These are phyloP conservation scores for Brevimyrus niger DNA, from an alignment of 2,113 vertebrate genomes.

Conservation along the genomic window DNA sequence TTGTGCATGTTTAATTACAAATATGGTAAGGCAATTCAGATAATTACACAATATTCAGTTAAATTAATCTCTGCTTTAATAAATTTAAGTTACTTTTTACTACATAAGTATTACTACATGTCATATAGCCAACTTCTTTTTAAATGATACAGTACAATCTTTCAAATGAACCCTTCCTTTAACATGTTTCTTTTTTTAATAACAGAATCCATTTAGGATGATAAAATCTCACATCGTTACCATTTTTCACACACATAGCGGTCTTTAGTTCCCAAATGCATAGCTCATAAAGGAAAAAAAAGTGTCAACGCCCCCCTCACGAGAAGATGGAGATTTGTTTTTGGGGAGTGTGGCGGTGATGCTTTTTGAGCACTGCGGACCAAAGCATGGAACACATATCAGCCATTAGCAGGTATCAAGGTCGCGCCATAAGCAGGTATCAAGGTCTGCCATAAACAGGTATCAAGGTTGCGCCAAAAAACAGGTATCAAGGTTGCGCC, in stretches of 20 bases:
- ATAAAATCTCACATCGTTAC: neutral
- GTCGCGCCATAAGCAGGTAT: too few relatives aligned
- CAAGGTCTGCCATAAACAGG: too few relatives aligned
- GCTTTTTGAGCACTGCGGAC: neutral
- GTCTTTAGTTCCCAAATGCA: neutral
- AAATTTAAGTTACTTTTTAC: constrained; percentile 56
- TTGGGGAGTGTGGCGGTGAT: neutral
- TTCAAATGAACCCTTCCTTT: constrained; percentile 45
- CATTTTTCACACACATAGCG: neutral
- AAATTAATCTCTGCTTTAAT: constrained; percentile 59
- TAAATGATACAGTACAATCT: constrained; percentile 23
- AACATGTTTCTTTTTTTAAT: constrained; percentile 16
- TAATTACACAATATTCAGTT: constrained; percentile 55
- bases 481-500: too few relatives aligned
- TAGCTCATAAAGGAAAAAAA: neutral
- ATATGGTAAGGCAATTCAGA: constrained; percentile 54
- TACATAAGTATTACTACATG: constrained; percentile 46
- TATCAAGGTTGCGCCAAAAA: too few relatives aligned
- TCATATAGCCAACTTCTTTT: constrained; percentile 40
- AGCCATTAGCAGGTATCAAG: neutral
- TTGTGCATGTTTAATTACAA: constrained; percentile 49
- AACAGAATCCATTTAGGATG: neutral
- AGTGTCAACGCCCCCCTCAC: neutral
- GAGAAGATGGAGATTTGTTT: neutral
- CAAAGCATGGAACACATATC: neutral